phyloP scores from a whole-genome alignment of 2,888 invertebrate species.

The Epistrophe grossulariae region DNA sequence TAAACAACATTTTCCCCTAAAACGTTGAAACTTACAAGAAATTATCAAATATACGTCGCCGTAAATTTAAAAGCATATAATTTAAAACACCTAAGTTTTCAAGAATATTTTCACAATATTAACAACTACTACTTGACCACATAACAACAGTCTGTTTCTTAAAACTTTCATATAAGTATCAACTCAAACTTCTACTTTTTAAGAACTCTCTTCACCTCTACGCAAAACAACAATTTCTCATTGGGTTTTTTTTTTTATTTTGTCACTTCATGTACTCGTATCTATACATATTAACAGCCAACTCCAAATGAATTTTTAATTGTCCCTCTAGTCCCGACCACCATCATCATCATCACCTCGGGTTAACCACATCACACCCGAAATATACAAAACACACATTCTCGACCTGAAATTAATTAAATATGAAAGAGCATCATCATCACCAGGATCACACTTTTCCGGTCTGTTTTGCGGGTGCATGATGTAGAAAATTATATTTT shows the following conservation, averaged over 20 bases:
- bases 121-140: background rate
- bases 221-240: background rate
- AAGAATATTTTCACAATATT: background rate
- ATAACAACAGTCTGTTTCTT: background rate
- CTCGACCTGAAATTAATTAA: conserved; percentile 74
- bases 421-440: conserved; percentile 76
- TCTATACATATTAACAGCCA: conserved; percentile 11
- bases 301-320: conserved; percentile 73
- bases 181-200: background rate
- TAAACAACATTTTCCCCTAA: no score
- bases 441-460: conserved; percentile 73
- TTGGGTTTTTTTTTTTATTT: background rate
- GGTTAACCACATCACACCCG: conserved; percentile 65
- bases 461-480: conserved; percentile 66
- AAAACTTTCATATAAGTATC: background rate
- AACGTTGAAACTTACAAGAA: background rate
- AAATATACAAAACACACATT: conserved; percentile 72
- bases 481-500: conserved; percentile 72
- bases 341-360: conserved; percentile 47
- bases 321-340: conserved; percentile 44
- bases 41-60: background rate
- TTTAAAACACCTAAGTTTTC: background rate
- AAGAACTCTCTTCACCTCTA: background rate
- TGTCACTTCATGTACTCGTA: background rate
- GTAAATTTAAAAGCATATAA: background rate